Percentiles rank a stretch among this genome's conserved stretches.
Conservation (phyloP, 1,140 invertebrate genomes). For the Lethrus apterus region DNA sequence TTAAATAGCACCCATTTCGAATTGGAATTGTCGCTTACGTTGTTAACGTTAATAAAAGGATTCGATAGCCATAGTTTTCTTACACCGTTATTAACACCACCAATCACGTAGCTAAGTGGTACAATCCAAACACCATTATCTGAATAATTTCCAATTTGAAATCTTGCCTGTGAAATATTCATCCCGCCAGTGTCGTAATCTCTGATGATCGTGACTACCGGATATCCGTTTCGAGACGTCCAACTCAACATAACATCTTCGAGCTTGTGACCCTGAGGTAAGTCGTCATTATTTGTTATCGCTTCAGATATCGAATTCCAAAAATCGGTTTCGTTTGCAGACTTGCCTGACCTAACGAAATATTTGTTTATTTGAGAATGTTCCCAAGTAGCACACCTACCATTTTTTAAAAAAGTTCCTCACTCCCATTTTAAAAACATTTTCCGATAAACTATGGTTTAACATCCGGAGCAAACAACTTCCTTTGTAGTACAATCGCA, state of each 20-base stretch:
- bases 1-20: slow-evolving; percentile 49
- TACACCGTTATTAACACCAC: slow-evolving; percentile 24
- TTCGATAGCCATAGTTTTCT: slow-evolving; percentile 8
- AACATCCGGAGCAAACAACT: slow-evolving; percentile 54
- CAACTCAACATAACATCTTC: slow-evolving; percentile 53
- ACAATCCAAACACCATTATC: slow-evolving; percentile 43
- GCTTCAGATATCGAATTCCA: slow-evolving; percentile 27
- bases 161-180: slow-evolving; percentile 44
- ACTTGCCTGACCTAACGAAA: slow-evolving; percentile 27
- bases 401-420: slow-evolving; percentile 44
- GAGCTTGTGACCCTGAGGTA: slow-evolving; percentile 34
- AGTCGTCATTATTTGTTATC: slow-evolving; percentile 25
- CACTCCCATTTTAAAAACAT: slow-evolving; percentile 50
- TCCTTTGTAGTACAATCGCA: slow-evolving; percentile 29
- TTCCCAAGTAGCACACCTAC: slow-evolving; percentile 28
- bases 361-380: neutral
- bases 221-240: slow-evolving; percentile 58
- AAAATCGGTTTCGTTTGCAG: slow-evolving; percentile 27
- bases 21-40: slow-evolving; percentile 3
- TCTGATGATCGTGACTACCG: slow-evolving; percentile 52
- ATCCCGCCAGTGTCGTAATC: slow-evolving; percentile 44
- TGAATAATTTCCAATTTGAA: slow-evolving; percentile 7
- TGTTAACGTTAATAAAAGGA: slow-evolving; percentile 6
- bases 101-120: slow-evolving; percentile 46
- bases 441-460: slow-evolving; percentile 49